Evolutionary conservation across 2,113 vertebrate species (phyloP).

Genomic region (Cricetomys ansorgei): DNA sequence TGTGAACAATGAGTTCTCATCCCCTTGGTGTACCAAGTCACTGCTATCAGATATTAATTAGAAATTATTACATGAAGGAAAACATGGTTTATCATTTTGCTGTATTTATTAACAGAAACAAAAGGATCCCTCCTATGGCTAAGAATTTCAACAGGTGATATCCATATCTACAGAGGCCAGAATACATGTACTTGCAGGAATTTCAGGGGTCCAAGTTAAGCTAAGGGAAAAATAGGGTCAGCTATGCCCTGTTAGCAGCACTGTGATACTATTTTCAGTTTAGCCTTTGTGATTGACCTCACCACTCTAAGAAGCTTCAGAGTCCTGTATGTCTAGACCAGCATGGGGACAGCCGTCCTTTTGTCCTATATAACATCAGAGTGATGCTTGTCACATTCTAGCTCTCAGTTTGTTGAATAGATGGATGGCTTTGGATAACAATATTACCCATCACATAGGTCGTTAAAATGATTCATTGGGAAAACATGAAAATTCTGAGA

Average conservation of each 20-base stretch:
- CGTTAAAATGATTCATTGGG: neutral
- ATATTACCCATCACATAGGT: neutral
- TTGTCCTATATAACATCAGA: neutral
- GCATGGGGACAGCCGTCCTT: neutral
- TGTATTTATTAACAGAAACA: neutral
- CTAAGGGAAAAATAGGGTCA: neutral
- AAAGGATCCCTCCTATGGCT: neutral
- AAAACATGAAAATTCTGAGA: neutral
- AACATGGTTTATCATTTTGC: neutral
- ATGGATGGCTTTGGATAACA: neutral
- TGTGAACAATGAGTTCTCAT: neutral
- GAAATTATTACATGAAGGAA: neutral
- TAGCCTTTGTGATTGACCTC: neutral
- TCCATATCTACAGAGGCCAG: neutral
- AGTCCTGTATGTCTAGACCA: neutral
- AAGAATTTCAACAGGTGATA: neutral
- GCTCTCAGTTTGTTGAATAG: neutral
- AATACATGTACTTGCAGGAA: neutral
- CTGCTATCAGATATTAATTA: neutral
- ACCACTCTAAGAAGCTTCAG: neutral
- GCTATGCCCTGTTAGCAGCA: neutral
- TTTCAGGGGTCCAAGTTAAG: neutral
- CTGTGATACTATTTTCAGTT: neutral
- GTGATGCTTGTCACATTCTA: no score
- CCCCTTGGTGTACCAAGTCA: neutral